Conservation (phyloP, 2,113 vertebrate genomes). For the Oryzias javanicus region DNA sequence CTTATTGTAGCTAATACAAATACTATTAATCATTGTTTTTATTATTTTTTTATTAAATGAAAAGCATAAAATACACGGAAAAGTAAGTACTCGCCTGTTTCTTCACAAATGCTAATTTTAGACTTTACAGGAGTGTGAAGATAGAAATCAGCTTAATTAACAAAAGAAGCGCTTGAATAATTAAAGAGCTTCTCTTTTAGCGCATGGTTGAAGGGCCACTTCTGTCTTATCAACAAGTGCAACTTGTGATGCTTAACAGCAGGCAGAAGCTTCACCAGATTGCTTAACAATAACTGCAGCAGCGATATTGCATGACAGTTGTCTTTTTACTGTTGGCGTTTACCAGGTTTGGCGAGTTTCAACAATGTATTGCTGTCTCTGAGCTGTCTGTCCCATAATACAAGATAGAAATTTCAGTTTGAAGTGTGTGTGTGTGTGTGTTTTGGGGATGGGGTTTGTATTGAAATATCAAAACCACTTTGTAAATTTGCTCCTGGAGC, state of each 20-base stretch:
- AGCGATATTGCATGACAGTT: conserved; percentile 76
- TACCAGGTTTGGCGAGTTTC: conserved; percentile 81
- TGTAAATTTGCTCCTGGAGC: conserved; percentile 20
- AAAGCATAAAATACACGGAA: conserved; percentile 13
- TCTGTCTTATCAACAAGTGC: conserved; percentile 70
- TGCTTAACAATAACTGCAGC: conserved; percentile 57
- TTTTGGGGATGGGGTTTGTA: conserved; percentile 12
- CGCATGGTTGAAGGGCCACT: conserved; percentile 21
- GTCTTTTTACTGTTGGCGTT: conserved; percentile 79
- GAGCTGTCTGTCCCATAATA: conserved; percentile 60
- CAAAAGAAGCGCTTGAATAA: conserved; percentile 40
- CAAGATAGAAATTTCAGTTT: conserved; percentile 18
- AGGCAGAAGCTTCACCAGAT: conserved; percentile 72
- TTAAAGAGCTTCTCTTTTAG: conserved; percentile 25
- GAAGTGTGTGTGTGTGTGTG: background rate
- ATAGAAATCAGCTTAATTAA: conserved; percentile 18
- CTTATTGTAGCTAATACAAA: conserved; percentile 39
- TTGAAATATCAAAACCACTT: conserved; percentile 14
- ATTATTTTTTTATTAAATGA: conserved; percentile 10
- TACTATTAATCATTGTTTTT: background rate
- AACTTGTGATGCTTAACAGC: conserved; percentile 69
- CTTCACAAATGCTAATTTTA: too few species aligned
- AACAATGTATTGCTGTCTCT: conserved; percentile 78
- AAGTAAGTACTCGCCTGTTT: too few species aligned
- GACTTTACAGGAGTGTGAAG: conserved; percentile 11